Conservation (phyloP, 2,888 invertebrate genomes). For the Serripes groenlandicus region DNA sequence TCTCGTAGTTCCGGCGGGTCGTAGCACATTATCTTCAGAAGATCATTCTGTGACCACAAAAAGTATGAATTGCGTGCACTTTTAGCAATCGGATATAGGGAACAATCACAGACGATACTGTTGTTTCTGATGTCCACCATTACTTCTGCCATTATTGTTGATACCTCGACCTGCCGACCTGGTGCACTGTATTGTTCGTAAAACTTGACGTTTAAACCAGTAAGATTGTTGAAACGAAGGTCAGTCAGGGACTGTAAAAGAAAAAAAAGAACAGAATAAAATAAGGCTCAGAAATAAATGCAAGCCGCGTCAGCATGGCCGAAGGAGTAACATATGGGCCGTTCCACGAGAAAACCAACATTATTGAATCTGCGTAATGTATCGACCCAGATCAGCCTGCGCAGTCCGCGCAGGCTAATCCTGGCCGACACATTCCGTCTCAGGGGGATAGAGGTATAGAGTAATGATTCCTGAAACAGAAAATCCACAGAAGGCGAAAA, state of each 20-base stretch:
- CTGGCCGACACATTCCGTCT: too few relatives aligned
- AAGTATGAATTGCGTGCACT: constrained; percentile 56
- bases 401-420: too few relatives aligned
- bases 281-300: too few relatives aligned
- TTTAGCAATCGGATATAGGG: constrained; percentile 46
- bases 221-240: constrained; percentile 35
- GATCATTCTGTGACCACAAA: constrained; percentile 35
- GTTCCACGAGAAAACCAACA: too few relatives aligned
- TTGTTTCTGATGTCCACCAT: constrained; percentile 59
- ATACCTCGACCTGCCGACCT: background rate
- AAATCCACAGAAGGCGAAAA: too few relatives aligned
- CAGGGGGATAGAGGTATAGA: too few relatives aligned
- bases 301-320: too few relatives aligned
- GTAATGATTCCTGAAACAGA: too few relatives aligned
- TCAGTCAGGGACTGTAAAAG: constrained; percentile 38
- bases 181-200: constrained; percentile 33
- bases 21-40: constrained; percentile 49
- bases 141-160: constrained; percentile 24
- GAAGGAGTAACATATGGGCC: too few relatives aligned
- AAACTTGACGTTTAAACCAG: constrained; percentile 16
- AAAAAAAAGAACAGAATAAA: background rate
- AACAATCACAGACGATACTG: constrained; percentile 65
- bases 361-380: too few relatives aligned
- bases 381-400: too few relatives aligned
- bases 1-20: constrained; percentile 57